Percentiles rank a stretch among this genome's conserved stretches.
Conservation (phyloP, 1,140 invertebrate species). For the Kradibia gibbosae region DNA sequence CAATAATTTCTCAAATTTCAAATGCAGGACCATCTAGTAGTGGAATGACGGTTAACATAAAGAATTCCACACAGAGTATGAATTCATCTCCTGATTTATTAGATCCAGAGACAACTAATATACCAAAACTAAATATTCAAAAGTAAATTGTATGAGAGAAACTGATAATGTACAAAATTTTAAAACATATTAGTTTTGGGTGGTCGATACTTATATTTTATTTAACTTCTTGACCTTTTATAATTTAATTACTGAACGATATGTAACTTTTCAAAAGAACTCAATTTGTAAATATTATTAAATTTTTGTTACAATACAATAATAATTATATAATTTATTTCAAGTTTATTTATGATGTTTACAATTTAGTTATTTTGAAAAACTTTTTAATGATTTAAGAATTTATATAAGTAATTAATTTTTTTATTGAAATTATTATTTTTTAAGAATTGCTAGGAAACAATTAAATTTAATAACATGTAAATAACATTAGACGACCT, state of each 20-base stretch:
- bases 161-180: conserved; percentile 13
- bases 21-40: conserved; percentile 42
- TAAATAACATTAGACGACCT: conserved; percentile 46
- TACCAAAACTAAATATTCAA: conserved; percentile 40
- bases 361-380: conserved; percentile 18
- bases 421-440: not conserved
- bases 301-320: not conserved
- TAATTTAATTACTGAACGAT: not conserved
- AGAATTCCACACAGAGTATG: conserved; percentile 23
- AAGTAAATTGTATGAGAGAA: conserved; percentile 11
- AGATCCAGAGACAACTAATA: conserved; percentile 17
- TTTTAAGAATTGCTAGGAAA: not conserved
- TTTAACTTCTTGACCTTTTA: not conserved
- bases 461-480: conserved; percentile 12
- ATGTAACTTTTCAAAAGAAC: not conserved
- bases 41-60: conserved; percentile 19
- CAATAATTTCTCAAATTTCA: conserved; percentile 5
- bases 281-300: conserved; percentile 15
- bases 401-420: conserved; percentile 1
- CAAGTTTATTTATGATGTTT: not conserved
- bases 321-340: conserved; percentile 1
- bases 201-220: conserved; percentile 25
- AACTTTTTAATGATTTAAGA: conserved; percentile 1
- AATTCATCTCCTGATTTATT: conserved; percentile 24
- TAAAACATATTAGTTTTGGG: conserved; percentile 27